Evolutionary conservation across 2,888 invertebrate genomes (phyloP), one percentile per base, ranked within the genome.

Genomic region (Pyrrhia umbra): DNA sequence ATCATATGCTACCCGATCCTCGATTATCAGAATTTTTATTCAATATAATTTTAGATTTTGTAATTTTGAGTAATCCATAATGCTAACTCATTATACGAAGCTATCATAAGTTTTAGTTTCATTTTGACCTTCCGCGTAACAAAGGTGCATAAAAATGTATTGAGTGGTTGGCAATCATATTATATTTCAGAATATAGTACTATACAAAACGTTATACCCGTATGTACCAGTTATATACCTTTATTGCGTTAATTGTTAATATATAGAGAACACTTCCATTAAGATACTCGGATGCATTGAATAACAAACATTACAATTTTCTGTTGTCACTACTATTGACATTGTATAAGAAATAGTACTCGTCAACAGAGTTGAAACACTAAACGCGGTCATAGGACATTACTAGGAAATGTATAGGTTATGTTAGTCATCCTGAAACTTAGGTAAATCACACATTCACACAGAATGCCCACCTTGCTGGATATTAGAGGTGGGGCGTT

Each of bases 251-350:
- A 79, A 77, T 78, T 78, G 74, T 79, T 80, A 65, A 75, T 75
- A 50, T 61, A 62, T 72, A 75, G 62, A 78, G 49, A 64, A 79
- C 77, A 73, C 72, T 69, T 73, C 70, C 67, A 68, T 51, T 50
- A 67, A 60, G 52, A 57, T 54, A 69, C 68, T 67, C 58, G 51
- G 40, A 59, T 63, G 70, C 74, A 54, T 67, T 69, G 65, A 62
- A 65, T 67, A 63, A 65, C 47, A 59, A 56, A 57, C 21, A 57
- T 69, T 68, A 61, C 64, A 64, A 69, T 64, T 64, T 67, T 68
- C 78, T 84, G 84, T 86, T 86, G 86, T 84, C 71, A 75, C 78
- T 85, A 82, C 86, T 88, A 85, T 86, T 85, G 70, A 58, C 55
- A 64, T 68, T 74, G 62, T 59, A 55, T 55, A 63, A 65, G 40